These are phyloP conservation scores for Drosophila bipectinata DNA, from an alignment of 1,140 invertebrate species.

Conservation along the genomic window DNA sequence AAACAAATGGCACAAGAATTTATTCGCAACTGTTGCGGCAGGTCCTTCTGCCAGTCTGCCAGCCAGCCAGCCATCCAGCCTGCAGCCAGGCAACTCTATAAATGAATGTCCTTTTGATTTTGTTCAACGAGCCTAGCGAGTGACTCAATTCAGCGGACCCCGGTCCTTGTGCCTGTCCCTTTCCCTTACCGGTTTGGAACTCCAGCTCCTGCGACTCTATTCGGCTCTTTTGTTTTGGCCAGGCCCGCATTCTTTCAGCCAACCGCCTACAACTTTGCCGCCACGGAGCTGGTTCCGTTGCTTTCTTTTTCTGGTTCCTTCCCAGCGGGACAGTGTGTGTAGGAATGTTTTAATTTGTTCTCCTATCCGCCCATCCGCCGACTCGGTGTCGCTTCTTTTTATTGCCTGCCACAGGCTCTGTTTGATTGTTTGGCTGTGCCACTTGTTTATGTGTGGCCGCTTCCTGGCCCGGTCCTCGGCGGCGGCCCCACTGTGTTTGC, in stretches of 20 bases:
- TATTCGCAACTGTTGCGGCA: slow-evolving; percentile 74
- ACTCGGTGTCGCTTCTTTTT: slow-evolving; percentile 71
- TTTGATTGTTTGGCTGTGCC: slow-evolving; percentile 74
- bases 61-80: not conserved
- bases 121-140: slow-evolving; percentile 81
- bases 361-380: slow-evolving; percentile 58
- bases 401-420: slow-evolving; percentile 73
- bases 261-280: slow-evolving; percentile 51
- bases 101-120: slow-evolving; percentile 83
- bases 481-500: slow-evolving; percentile 50
- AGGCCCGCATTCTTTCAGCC: slow-evolving; percentile 63
- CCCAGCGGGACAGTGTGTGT: slow-evolving; percentile 57
- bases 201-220: slow-evolving; percentile 28
- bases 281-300: slow-evolving; percentile 1
- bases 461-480: slow-evolving; percentile 30
- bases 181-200: not conserved
- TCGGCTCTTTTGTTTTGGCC: slow-evolving; percentile 67
- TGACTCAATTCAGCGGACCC: slow-evolving; percentile 76
- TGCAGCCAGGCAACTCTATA: slow-evolving; percentile 61
- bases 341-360: slow-evolving; percentile 83
- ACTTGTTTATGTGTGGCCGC: slow-evolving; percentile 54
- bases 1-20: slow-evolving; percentile 80
- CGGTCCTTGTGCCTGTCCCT: slow-evolving; percentile 1
- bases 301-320: slow-evolving; percentile 11
- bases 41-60: slow-evolving; percentile 9